phyloP scores from a whole-genome alignment of 2,113 vertebrate species.

The Odocoileus virginianus region DNA sequence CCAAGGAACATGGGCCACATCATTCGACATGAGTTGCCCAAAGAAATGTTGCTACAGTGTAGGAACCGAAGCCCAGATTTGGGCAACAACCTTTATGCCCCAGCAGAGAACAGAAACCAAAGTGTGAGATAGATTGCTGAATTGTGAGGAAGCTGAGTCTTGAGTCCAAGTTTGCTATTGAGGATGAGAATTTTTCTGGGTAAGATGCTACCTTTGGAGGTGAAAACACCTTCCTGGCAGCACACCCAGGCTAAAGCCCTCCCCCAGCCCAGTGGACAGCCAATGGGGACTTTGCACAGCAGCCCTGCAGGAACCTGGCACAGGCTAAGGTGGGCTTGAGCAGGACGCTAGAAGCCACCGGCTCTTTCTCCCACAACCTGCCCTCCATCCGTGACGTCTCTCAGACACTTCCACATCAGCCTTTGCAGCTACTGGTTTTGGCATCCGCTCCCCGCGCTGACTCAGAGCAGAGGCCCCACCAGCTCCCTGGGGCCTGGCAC shows the following conservation, averaged over 20 bases:
- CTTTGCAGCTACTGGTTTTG: background rate
- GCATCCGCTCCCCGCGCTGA: background rate
- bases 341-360: accelerated
- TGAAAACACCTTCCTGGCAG: background rate
- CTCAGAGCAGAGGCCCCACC: background rate
- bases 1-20: background rate
- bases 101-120: background rate
- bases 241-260: too few relatives aligned
- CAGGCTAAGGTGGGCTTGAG: accelerated
- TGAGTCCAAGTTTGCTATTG: background rate
- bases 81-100: background rate
- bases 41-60: background rate
- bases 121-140: background rate
- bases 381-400: accelerated
- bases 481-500: background rate
- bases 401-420: background rate
- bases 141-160: background rate
- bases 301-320: accelerated
- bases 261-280: too few relatives aligned
- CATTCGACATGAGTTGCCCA: background rate
- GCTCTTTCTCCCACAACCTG: accelerated
- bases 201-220: background rate
- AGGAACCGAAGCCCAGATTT: background rate
- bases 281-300: accelerated
- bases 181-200: too few relatives aligned